Conservation (phyloP, 2,888 invertebrate species). For the Gymnosoma rotundatum region DNA sequence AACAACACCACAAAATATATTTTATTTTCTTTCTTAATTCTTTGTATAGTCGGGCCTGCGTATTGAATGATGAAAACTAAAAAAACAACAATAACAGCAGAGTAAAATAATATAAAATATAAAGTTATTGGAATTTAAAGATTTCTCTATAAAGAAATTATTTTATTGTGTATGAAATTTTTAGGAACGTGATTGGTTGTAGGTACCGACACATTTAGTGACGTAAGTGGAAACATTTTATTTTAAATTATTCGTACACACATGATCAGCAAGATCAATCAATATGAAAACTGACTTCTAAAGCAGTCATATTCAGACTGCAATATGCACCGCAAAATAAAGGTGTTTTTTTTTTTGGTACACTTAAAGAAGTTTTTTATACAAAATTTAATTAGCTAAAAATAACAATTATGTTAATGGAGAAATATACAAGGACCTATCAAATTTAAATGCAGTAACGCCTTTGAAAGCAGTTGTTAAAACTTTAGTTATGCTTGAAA, state of each 20-base stretch:
- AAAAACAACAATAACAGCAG: constrained; percentile 23
- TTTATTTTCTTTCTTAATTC: constrained; percentile 16
- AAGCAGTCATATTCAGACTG: neutral
- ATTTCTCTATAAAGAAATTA: constrained; percentile 18
- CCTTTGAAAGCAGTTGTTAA: no score
- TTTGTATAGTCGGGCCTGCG: constrained; percentile 50
- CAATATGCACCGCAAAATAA: constrained; percentile 13
- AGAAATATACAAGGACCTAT: no score
- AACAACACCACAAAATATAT: constrained; percentile 18
- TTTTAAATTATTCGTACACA: constrained; percentile 57
- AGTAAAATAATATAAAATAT: constrained; percentile 22
- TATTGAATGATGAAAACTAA: constrained; percentile 43
- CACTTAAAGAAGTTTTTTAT: neutral
- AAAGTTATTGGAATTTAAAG: constrained; percentile 36
- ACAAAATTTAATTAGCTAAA: neutral
- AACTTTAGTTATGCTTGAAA: no score
- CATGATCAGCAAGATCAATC: constrained; percentile 68
- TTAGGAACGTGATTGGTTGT: neutral
- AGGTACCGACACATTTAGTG: neutral
- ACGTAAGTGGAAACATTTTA: constrained; percentile 30
- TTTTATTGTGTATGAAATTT: constrained; percentile 35
- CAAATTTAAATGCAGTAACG: no score
- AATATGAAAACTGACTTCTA: constrained; percentile 33
- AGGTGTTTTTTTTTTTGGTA: constrained; percentile 14
- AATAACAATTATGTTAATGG: neutral